Base-by-base conservation (phyloP, 1,140 invertebrate species). In the Drosophila kepulauana region DNA sequence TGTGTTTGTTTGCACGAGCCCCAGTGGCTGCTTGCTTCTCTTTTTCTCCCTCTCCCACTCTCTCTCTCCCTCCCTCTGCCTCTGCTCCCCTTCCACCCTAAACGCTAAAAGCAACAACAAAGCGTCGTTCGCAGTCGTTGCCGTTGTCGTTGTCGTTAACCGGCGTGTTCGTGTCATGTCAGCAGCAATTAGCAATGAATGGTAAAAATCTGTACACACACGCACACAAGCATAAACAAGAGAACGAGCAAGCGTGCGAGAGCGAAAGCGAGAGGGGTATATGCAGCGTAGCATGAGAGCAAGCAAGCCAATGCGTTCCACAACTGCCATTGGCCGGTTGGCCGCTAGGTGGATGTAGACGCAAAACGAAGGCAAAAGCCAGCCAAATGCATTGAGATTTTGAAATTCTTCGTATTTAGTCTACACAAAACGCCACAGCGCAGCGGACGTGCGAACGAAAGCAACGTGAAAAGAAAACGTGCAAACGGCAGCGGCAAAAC, bases 361-460 rank as follows among this genome's bases (percentile, higher is more conserved):
- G 8, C 8, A 33, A 57, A 20, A 43, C 5, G 33, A 48, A 65
- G 59, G 58, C 41, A 66, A 61, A 61, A 49, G 78, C 79, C 63
- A 73, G 68, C 75, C 78, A 85, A 84, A 71, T 81, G 86, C 68
- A 78, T 79, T 76, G 66, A 35, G 67, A 63, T 71, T 73, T 70
- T 70, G 54, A 69, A 77, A 82, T 73, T 86, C 85, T 85, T 82
- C 78, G 74, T 70, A 72, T 87, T 87, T 89, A 89, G 86, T 90
- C 85, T 90, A 89, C 81, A 90, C 78, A 61, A 82, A 81, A 81
- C 82, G 81, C 65, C 78, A 81, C 81, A 77, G 70, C 88, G 72
- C 81, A 90, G 38, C 85, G 86, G 85, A 89, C 85, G 85, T 89
- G 33, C 46, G n/a, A 49, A 49, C 28, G 63, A 38, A 38, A 51